A percentile compares a stretch with the other conserved stretches of the same genome.
Conservation (phyloP, 23 tunicate genomes). For the Ciona savignyi region DNA sequence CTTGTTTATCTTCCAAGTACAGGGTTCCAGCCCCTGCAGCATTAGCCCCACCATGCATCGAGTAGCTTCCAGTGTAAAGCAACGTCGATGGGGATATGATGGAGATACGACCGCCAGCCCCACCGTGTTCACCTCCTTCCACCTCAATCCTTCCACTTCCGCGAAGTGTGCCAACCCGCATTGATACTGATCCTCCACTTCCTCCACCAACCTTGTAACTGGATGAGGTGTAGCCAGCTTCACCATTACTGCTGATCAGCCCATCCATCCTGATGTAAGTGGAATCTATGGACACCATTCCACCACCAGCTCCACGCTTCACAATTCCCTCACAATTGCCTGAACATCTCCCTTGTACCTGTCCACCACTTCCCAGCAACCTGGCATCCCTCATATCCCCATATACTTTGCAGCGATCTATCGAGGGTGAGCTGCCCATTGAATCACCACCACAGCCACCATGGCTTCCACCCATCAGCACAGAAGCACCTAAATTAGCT, state of each 20-base stretch:
- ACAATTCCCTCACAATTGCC: conserved; percentile 6
- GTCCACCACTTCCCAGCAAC: conserved; percentile 15
- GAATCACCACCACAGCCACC: conserved; percentile 24
- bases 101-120: conserved; percentile 14
- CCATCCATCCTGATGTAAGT: conserved; percentile 14
- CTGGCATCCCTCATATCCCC: conserved; percentile 5
- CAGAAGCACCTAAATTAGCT: background rate
- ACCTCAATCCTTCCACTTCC: conserved; percentile 10
- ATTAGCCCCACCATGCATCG: conserved; percentile 12
- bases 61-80: conserved; percentile 15
- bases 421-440: too few species aligned
- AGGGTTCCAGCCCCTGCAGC: conserved; percentile 21
- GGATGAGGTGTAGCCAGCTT: background rate
- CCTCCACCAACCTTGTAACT: conserved; percentile 13
- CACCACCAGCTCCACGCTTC: conserved; percentile 19
- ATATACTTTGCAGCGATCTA: conserved; percentile 22
- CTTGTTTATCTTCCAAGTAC: conserved; percentile 16
- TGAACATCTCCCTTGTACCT: background rate
- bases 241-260: conserved; percentile 13
- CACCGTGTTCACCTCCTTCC: conserved; percentile 11
- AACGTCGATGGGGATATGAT: background rate
- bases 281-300: conserved; percentile 5
- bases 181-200: conserved; percentile 7
- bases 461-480: conserved; percentile 10
- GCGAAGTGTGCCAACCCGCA: conserved; percentile 3